Evolutionary conservation across 2,888 invertebrate species (phyloP).

Genomic region (Philereme vetulata): DNA sequence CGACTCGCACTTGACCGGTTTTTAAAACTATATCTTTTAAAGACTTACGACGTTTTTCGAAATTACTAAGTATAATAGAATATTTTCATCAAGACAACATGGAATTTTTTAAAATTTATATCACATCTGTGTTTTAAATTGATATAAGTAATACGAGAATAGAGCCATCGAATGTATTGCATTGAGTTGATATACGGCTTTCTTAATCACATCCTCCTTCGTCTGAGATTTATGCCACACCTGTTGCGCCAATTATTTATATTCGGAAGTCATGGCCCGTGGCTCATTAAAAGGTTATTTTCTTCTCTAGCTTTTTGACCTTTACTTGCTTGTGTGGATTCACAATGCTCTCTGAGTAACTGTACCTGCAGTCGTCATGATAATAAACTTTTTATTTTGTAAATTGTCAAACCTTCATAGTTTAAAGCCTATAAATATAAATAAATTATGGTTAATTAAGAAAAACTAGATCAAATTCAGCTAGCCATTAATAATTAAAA

Average conservation of each 20-base stretch:
- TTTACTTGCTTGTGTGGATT: not conserved
- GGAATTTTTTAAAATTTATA: not conserved
- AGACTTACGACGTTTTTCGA: no score
- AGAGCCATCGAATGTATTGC: conserved; percentile 64
- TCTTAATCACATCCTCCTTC: conserved; percentile 76
- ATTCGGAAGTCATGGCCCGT: conserved; percentile 69
- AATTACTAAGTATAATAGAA: no score
- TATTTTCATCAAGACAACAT: not conserved
- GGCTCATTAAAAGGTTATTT: conserved; percentile 23
- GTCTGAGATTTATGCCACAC: conserved; percentile 75
- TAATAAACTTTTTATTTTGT: no score
- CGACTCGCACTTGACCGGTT: no score
- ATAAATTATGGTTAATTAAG: no score
- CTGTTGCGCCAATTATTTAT: conserved; percentile 76
- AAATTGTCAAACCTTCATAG: no score
- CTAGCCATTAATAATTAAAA: no score
- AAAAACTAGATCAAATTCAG: no score
- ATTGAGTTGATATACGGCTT: conserved; percentile 70
- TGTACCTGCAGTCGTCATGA: no score
- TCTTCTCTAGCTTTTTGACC: conserved; percentile 25
- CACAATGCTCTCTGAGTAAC: no score
- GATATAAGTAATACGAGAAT: conserved; percentile 47
- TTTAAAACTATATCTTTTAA: no score
- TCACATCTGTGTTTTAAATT: conserved; percentile 39
- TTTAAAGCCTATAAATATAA: no score